Evolutionary conservation across 1,140 invertebrate species (phyloP), one percentile per base, ranked within the genome.

Genomic region (Pissodes strobi): DNA sequence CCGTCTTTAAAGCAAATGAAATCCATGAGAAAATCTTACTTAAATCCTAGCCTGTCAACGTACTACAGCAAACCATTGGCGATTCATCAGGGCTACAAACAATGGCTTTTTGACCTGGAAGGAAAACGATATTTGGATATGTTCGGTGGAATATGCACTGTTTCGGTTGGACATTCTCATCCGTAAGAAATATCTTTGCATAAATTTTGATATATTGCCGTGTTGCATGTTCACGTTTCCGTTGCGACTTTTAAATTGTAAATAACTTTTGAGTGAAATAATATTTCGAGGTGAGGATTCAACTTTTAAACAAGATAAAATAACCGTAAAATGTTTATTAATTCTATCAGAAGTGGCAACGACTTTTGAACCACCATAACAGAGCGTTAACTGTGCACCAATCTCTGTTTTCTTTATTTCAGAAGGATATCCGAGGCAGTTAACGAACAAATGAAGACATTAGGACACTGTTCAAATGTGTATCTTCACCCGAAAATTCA

Each of bases 111-210:
- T 79, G 95, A 98, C 76, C 84, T 92, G 55, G 82, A 86, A 46
- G 93, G 93, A 4, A 88, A 86, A 67, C 82, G 93, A 71, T 99
- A 97, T 79, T 82, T 99, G 19, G 96, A 99, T 79, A 87, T 97
- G 81, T 96, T 97, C 79, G 95, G 87, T 8, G 97, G 97, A 10
- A 97, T 99, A 68, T 95, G 96, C 1, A 99, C 97, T 0, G 90
- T 98, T 21, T 94, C 92, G 51, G 93, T 98, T n/a, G 97, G 97
- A 17, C 96, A 98, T 78, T 97, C 93, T 78, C 96, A 99, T 84
- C 95, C 95, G 93, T 97, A 85, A 89, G 90, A n/a, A n/a, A n/a
- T n/a, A n/a, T n/a, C n/a, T n/a, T n/a, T n/a, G n/a, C n/a, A n/a
- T n/a, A n/a, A n/a, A n/a, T n/a, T n/a, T n/a, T n/a, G n/a, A n/a